Evolutionary conservation across 2,888 invertebrate species (phyloP).

Genomic region (Junonia oenone): DNA sequence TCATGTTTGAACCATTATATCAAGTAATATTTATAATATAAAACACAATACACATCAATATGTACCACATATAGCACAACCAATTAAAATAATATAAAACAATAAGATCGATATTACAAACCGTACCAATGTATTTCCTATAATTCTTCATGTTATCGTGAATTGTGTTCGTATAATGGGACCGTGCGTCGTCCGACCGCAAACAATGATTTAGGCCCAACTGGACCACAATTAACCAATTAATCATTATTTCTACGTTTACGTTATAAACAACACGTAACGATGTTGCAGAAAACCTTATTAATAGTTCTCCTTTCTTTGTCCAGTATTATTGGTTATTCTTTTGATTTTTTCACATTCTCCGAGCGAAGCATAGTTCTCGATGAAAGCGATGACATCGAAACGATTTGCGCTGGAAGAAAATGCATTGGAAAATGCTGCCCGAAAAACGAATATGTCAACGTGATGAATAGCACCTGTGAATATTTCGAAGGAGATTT

Average conservation of each 20-base stretch:
- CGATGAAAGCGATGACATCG: background rate
- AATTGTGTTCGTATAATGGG: background rate
- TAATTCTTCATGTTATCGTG: background rate
- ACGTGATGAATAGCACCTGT: background rate
- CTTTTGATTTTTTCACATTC: background rate
- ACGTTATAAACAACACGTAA: background rate
- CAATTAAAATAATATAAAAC: too few species aligned
- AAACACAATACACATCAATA: background rate
- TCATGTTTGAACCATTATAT: too few species aligned
- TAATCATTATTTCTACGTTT: background rate
- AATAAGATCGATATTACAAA: background rate
- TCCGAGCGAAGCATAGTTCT: background rate
- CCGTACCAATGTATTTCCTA: background rate
- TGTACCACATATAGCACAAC: background rate
- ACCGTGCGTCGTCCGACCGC: background rate
- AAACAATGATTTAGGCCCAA: background rate
- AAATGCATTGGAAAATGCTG: constrained; percentile 5
- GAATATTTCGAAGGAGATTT: background rate
- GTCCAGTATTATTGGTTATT: background rate
- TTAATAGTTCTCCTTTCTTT: background rate
- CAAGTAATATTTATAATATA: too few species aligned
- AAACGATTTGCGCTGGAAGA: background rate
- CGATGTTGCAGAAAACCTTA: background rate
- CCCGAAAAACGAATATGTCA: constrained; percentile 1
- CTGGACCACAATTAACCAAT: background rate